phyloP scores from a whole-genome alignment of 2,888 invertebrate genomes.

The Rhogogaster chlorosoma region DNA sequence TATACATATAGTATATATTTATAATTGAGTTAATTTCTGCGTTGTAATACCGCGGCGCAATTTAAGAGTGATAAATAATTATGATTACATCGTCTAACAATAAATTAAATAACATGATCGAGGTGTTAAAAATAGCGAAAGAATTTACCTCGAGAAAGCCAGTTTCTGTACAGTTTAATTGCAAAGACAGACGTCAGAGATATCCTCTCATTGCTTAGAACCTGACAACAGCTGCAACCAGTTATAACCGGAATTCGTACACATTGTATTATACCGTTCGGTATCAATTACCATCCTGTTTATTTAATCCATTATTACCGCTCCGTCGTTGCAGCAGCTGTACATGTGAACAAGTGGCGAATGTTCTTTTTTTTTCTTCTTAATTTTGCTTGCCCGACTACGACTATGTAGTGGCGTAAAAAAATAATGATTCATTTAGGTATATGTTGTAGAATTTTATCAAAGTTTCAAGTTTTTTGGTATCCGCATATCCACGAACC shows the following conservation, averaged over 20 bases:
- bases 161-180: slow-evolving; percentile 15
- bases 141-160: neutral
- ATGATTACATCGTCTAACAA: neutral
- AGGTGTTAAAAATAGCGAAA: slow-evolving; percentile 19
- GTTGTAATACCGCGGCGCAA: neutral
- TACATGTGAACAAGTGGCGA: neutral
- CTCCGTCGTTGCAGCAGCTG: neutral
- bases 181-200: slow-evolving; percentile 1
- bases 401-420: neutral
- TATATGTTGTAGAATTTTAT: neutral
- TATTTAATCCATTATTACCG: slow-evolving; percentile 5
- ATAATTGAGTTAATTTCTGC: neutral
- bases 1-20: neutral
- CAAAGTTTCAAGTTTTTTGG: neutral
- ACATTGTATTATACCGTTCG: slow-evolving; percentile 28
- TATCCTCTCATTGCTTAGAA: neutral
- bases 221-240: slow-evolving; percentile 13
- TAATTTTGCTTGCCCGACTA: neutral
- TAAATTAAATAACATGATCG: neutral
- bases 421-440: neutral
- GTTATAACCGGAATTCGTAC: slow-evolving; percentile 39
- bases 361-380: neutral
- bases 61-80: neutral
- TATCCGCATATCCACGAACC: neutral
- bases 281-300: slow-evolving; percentile 47